Conservation (phyloP, 2,888 invertebrate species). For the Zygothrica quintamaculata region DNA sequence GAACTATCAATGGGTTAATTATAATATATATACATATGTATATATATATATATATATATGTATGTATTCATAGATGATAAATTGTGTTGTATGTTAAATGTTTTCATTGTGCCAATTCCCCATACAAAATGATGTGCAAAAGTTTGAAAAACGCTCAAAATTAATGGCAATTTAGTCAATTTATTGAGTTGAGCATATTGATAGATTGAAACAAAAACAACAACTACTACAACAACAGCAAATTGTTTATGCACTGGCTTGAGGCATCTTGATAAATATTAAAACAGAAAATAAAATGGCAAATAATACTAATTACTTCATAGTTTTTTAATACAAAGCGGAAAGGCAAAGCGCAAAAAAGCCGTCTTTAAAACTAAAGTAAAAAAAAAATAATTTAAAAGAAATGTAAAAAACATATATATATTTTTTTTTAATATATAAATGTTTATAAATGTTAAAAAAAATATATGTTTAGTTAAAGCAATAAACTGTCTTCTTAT, state of each 20-base stretch:
- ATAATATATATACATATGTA: constrained; percentile 36
- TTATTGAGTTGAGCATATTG: constrained; percentile 44
- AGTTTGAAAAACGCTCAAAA: constrained; percentile 64
- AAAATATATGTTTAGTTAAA: no score
- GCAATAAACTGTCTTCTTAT: no score
- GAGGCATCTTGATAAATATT: constrained; percentile 5
- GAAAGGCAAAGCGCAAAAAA: no score
- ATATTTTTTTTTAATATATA: no score
- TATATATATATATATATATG: constrained; percentile 35
- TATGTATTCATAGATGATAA: constrained; percentile 49
- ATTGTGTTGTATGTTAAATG: constrained; percentile 53
- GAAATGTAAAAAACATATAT: no score
- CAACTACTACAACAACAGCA: constrained; percentile 19
- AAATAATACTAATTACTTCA: no score
- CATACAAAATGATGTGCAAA: constrained; percentile 46
- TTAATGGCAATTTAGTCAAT: constrained; percentile 58
- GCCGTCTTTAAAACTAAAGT: no score
- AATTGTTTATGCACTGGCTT: no score
- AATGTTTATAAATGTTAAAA: no score
- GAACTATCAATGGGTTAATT: constrained; percentile 16
- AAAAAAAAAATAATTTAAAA: no score
- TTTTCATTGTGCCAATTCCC: constrained; percentile 70
- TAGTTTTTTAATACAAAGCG: no score
- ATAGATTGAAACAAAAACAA: constrained; percentile 27
- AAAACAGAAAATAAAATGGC: neutral